A percentile compares a stretch with the other conserved stretches of the same genome.
These are phyloP conservation scores for Diceros bicornis DNA, from an alignment of 2,797 vertebrate species.

Conservation along the genomic window DNA sequence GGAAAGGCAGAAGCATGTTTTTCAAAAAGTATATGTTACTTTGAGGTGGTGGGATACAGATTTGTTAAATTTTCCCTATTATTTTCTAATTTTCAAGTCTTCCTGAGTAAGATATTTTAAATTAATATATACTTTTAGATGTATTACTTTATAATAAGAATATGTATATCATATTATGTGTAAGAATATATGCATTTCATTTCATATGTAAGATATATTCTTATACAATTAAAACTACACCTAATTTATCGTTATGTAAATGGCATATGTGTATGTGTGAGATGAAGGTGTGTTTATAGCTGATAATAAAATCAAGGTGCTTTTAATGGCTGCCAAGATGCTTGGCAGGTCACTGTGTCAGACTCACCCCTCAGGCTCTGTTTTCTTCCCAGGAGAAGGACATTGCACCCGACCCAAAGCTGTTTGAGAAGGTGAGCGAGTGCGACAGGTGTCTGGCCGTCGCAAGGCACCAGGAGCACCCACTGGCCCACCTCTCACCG, in stretches of 20 bases:
- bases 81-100: neutral
- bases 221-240: neutral
- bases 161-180: neutral
- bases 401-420: slow-evolving; percentile 96
- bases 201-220: neutral
- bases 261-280: neutral
- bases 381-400: slow-evolving; percentile 94
- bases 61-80: neutral
- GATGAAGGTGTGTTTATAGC: neutral
- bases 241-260: neutral
- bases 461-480: slow-evolving; percentile 92
- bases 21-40: neutral
- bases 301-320: neutral
- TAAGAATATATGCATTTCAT: neutral
- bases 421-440: slow-evolving; percentile 96
- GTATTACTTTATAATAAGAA: neutral
- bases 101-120: neutral
- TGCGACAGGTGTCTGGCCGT: slow-evolving; percentile 94
- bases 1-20: neutral
- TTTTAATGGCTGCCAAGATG: neutral
- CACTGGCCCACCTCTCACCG: slow-evolving; percentile 93
- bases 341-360: neutral
- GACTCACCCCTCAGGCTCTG: neutral
- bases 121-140: neutral
- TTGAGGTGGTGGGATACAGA: neutral